These are phyloP conservation scores for Harmothoe impar DNA, from an alignment of 2,888 invertebrate species.

Conservation along the genomic window DNA sequence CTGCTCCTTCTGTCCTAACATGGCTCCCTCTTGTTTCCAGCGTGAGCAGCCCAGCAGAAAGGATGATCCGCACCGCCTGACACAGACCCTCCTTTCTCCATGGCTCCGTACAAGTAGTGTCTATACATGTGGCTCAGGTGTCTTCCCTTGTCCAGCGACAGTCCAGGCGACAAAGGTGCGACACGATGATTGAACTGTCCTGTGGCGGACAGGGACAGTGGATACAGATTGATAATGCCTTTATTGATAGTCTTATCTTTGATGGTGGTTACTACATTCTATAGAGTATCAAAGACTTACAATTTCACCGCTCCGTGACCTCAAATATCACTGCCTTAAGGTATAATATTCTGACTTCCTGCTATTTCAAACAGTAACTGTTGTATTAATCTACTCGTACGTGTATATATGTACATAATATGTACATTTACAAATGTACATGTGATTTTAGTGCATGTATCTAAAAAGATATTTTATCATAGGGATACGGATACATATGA, in stretches of 20 bases:
- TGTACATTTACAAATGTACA: too few species aligned
- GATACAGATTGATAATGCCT: constrained; percentile 34
- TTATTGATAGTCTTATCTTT: constrained; percentile 30
- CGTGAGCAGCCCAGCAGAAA: neutral
- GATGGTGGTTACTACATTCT: neutral
- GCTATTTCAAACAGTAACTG: too few species aligned
- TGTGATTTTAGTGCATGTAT: too few species aligned
- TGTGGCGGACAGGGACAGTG: neutral
- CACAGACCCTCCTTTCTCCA: too few species aligned
- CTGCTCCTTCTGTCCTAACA: too few species aligned
- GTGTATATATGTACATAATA: too few species aligned
- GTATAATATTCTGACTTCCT: too few species aligned
- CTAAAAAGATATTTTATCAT: too few species aligned
- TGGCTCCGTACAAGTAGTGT: neutral
- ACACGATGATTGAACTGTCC: constrained; percentile 10
- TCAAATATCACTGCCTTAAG: neutral
- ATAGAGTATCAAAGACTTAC: neutral
- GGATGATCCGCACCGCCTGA: too few species aligned
- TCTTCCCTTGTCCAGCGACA: neutral
- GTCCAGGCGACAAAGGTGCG: neutral
- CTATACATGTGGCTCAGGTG: neutral
- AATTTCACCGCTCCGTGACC: neutral
- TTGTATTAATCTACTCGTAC: too few species aligned
- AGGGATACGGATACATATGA: too few species aligned
- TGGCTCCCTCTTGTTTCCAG: too few species aligned